A percentile compares a stretch with the other conserved stretches of the same genome.
These are phyloP conservation scores for Crotalus horridus DNA, from an alignment of 2,113 vertebrate genomes.

Conservation along the genomic window DNA sequence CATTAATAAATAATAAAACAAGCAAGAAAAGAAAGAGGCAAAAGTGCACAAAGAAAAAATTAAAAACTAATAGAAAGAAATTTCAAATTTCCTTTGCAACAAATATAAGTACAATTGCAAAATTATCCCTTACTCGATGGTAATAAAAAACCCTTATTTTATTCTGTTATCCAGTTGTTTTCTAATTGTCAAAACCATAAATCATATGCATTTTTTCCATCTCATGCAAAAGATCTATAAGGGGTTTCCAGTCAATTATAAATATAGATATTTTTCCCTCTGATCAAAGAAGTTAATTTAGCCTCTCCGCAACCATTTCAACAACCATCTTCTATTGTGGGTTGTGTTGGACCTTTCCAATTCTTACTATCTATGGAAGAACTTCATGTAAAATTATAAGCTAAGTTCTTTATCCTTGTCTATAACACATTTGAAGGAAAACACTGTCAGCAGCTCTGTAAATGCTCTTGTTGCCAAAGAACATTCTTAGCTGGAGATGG, in stretches of 20 bases:
- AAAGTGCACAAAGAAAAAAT: background rate
- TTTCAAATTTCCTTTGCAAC: slow-evolving; percentile 28
- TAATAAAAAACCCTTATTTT: no score
- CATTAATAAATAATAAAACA: no score
- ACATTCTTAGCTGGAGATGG: rapidly evolving
- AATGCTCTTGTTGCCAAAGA: background rate
- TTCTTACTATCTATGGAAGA: background rate
- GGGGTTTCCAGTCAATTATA: no score
- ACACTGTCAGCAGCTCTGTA: background rate
- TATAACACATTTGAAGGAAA: background rate
- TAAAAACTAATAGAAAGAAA: slow-evolving; percentile 2
- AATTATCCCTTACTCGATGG: no score
- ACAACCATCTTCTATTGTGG: no score
- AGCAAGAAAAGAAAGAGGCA: background rate
- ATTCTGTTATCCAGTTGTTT: no score
- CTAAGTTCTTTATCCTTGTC: slow-evolving; percentile 24
- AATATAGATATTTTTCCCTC: no score
- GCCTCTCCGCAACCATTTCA: no score
- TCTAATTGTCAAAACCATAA: no score
- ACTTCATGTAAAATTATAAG: slow-evolving; percentile 22
- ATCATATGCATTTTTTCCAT: background rate
- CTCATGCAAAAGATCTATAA: no score
- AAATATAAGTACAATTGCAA: background rate
- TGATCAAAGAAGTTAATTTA: no score
- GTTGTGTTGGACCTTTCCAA: no score